Base-by-base conservation (phyloP, 2,888 invertebrate genomes). In the Sericinus montela region DNA sequence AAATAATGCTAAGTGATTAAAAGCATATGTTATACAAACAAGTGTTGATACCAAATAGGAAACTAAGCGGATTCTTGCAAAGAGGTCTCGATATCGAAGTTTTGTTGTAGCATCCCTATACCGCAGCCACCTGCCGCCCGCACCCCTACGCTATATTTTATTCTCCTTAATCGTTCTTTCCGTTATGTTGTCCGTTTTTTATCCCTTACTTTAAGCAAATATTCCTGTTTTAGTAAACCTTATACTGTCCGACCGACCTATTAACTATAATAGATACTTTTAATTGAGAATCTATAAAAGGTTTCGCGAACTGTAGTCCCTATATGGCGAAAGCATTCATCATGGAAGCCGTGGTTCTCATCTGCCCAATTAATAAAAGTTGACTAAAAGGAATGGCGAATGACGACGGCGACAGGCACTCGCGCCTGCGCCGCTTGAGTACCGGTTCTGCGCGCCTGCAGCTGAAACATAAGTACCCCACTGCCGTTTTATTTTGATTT, bases 341-440 rank as follows among this genome's bases (percentile, higher is more conserved):
- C 88, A 82, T 82, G 80, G 76, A 69, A 77, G 77, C 75, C 73
- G 74, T 72, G 78, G 80, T 78, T 85, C 86, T 87, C 88, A 87
- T 88, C 87, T 87, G 87, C 86, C 86, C 87, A 88, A 87, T 88
- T 87, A 87, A 88, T 88, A 87, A 87, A 85, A 81, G 84, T 85
- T 83, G 86, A 84, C 80, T 84, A 76, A 72, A 73, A 83, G 78
- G 80, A 80, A 85, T 83, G 84, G 82, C 78, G 67, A 65, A 68
- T 67, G 67, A 72, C 72, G 75, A 71, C 77, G 69, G 69, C 72
- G 67, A 61, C 76, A 69, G 74, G 72, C 74, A 75, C 72, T 71
- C 65, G 67, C 67, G 67, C 67, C 62, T 58, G 64, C 67, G 59
- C 62, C 57, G 45, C 55, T 55, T 56, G 41, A 41, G 72, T 79